Percentiles rank a stretch among this genome's conserved stretches.
These are phyloP conservation scores for Vireo griseus DNA, from an alignment of 2,797 vertebrate genomes.

Conservation along the genomic window DNA sequence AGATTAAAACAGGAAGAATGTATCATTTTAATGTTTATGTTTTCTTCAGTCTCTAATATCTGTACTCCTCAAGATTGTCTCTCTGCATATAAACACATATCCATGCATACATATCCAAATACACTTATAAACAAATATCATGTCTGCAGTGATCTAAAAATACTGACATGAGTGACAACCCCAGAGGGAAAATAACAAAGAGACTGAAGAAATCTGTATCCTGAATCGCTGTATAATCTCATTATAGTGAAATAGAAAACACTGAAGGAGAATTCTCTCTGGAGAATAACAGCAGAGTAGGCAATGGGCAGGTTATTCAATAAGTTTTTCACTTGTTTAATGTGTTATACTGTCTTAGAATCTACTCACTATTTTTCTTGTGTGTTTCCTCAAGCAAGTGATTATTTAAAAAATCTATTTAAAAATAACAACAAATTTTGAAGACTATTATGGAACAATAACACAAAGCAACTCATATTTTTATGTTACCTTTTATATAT, in stretches of 20 bases:
- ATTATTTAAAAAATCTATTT: not conserved
- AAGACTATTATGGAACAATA: not conserved
- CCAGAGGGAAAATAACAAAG: constrained; percentile 34
- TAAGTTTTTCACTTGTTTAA: not conserved
- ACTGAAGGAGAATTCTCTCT: not conserved
- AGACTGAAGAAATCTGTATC: not conserved
- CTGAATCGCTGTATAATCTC: not conserved
- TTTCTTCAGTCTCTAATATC: not conserved
- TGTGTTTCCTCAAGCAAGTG: not conserved
- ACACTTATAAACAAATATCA: not conserved
- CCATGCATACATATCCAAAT: not conserved
- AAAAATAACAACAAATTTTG: not conserved
- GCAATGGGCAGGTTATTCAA: not conserved
- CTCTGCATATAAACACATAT: not conserved
- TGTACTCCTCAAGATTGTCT: not conserved
- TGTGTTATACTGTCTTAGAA: not conserved
- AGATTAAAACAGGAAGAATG: constrained; percentile 17
- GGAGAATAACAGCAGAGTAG: not conserved
- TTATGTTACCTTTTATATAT: not conserved
- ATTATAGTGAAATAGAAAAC: constrained; percentile 19
- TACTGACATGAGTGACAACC: constrained; percentile 7
- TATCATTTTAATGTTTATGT: constrained; percentile 1
- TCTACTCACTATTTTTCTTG: not conserved
- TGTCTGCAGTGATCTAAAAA: constrained; percentile 24
- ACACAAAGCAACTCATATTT: not conserved